Evolutionary conservation across 2,797 vertebrate species (phyloP).

Genomic region (Graptemys geographica): DNA sequence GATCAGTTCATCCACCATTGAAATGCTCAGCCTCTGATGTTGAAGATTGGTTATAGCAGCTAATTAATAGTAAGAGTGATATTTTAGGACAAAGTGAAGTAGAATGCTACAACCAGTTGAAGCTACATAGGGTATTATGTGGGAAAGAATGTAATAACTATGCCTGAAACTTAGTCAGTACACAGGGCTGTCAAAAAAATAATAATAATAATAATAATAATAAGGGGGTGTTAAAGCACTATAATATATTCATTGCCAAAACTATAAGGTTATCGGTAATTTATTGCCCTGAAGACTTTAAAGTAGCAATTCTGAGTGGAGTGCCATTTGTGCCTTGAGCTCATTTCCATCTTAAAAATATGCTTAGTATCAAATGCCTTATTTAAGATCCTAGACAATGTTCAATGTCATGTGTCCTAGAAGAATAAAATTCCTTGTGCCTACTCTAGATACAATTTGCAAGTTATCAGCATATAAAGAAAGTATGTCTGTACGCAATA

Average conservation of each 20-base stretch:
- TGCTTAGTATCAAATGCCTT: too few relatives aligned
- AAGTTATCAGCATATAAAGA: neutral
- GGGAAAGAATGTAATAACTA: neutral
- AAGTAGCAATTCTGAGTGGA: neutral
- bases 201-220: too few relatives aligned
- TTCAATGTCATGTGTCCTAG: neutral
- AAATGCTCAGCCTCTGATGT: neutral
- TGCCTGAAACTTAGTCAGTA: neutral
- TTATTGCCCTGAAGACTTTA: neutral
- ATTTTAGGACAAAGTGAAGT: constrained; percentile 39
- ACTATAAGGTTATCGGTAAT: neutral
- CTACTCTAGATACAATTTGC: constrained; percentile 1
- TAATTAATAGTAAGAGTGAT: neutral
- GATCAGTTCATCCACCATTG: neutral
- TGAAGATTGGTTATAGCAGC: constrained; percentile 1
- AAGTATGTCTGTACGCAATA: constrained; percentile 16
- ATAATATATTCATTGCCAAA: neutral
- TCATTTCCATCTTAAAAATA: neutral
- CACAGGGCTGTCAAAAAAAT: neutral
- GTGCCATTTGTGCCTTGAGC: neutral
- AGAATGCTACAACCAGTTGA: constrained; percentile 32
- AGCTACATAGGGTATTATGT: neutral
- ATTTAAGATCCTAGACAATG: neutral
- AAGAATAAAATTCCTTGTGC: neutral
- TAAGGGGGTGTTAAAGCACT: neutral